Evolutionary conservation across 35 echinoderm and acorn worm genomes (phyloP), one percentile per base, ranked within the genome.

Genomic region (Ophioderma brevispina): DNA sequence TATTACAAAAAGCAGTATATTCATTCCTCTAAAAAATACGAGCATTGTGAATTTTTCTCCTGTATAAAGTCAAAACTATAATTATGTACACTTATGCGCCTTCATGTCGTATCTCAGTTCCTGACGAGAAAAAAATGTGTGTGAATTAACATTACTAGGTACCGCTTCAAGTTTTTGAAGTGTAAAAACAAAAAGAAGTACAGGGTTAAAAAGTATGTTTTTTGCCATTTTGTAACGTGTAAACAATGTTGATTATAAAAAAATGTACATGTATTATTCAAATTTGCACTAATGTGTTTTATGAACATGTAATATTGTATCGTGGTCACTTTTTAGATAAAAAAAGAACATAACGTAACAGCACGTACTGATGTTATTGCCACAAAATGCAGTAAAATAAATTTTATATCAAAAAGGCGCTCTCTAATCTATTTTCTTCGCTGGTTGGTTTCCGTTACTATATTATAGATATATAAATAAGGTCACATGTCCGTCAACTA

Each of bases 271-370:
- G 59, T 70, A 70, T 25, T 70, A 70, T 70, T 70, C 10, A 30
- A 70, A 70, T 70, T 70, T 70, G 59, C 59, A 70, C 59, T 70
- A 6, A 70, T 70, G 59, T 70, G 59, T 70, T 70, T 70, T 70
- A 70, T 70, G 59, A 70, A 15, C 59, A 70, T 70, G 59, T 70
- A 25, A 70, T 70, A 70, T 4, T 70, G 59, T 70, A 70, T 70
- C n/a, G 59, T 70, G 59, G 28, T 70, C 41, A 70, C 59, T 25
- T 30, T 25, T 70, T 25, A 70, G 17, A 25, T 25, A 2, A 70
- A 30, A 70, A 70, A 30, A 25, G n/a, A 18, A 6, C 59, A 70
- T 8, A 8, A 70, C 59, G 4, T 13, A 18, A 6, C 59, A 70
- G 59, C 59, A 70, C 59, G 4, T 13, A 70, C 23, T 6, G 5